Percentiles rank a stretch among this genome's conserved stretches.
Conservation (phyloP, 2,888 invertebrate species). For the Prenolepis imparis region DNA sequence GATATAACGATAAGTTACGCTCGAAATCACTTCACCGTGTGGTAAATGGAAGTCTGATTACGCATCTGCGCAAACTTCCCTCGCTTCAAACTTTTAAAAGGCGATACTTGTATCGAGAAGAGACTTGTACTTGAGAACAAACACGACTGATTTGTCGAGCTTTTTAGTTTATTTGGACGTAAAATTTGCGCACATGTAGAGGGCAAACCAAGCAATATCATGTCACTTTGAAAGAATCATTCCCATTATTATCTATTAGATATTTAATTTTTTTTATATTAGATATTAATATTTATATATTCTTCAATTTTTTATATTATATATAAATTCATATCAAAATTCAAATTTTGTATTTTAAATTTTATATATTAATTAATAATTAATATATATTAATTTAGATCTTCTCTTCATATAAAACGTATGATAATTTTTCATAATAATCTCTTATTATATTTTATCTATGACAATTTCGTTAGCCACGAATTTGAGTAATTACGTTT, state of each 20-base stretch:
- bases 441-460: not conserved
- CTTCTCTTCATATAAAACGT: not conserved
- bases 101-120: slow-evolving; percentile 15
- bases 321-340: too few relatives aligned
- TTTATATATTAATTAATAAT: too few relatives aligned
- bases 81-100: slow-evolving; percentile 29
- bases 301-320: not conserved
- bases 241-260: not conserved
- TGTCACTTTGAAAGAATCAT: not conserved
- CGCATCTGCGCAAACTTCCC: slow-evolving; percentile 32
- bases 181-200: not conserved
- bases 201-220: not conserved
- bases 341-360: not conserved
- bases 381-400: not conserved
- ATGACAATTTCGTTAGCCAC: not conserved
- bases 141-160: slow-evolving; percentile 30
- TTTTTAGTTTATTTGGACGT: not conserved
- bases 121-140: slow-evolving; percentile 22
- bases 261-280: not conserved
- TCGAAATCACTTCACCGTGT: slow-evolving; percentile 18
- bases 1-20: slow-evolving; percentile 32
- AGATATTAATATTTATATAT: not conserved
- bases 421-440: not conserved
- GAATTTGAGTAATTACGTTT: not conserved
- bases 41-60: slow-evolving; percentile 51